Conservation (phyloP, 2,797 vertebrate species). For the Rhodeus uyekii region DNA sequence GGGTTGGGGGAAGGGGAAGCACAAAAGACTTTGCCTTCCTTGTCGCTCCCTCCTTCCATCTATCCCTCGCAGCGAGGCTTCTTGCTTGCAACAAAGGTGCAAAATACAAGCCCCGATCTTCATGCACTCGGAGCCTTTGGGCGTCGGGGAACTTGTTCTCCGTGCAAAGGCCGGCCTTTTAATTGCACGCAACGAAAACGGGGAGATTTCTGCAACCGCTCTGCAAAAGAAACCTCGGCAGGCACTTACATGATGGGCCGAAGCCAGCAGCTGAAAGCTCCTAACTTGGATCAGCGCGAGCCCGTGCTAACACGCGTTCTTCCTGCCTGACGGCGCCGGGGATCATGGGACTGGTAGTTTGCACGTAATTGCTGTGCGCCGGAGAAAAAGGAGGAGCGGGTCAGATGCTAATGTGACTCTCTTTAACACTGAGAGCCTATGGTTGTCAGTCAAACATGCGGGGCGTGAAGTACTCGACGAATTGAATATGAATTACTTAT, state of each 20-base stretch:
- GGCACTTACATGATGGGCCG: constrained; percentile 94
- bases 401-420: neutral
- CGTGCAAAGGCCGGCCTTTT: constrained; percentile 70
- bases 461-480: neutral
- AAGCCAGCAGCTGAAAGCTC: constrained; percentile 89
- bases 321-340: constrained; percentile 76
- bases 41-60: constrained; percentile 85
- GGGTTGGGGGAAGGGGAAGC: constrained; percentile 90
- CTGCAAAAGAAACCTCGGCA: constrained; percentile 83
- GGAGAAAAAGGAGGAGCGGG: constrained; percentile 14
- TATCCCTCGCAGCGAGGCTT: constrained; percentile 73
- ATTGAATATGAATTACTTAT: neutral
- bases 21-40: constrained; percentile 95
- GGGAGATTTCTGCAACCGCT: constrained; percentile 69
- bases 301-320: constrained; percentile 81
- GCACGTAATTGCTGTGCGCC: constrained; percentile 26
- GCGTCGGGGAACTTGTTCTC: constrained; percentile 77
- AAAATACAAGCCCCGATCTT: constrained; percentile 84
- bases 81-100: constrained; percentile 92
- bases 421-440: neutral
- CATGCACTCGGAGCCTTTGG: constrained; percentile 85
- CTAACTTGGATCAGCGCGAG: constrained; percentile 88
- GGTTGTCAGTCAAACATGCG: neutral
- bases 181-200: constrained; percentile 80
- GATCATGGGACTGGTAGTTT: constrained; percentile 80